phyloP scores from a whole-genome alignment of 2,113 vertebrate species.

The Columbina picui region DNA sequence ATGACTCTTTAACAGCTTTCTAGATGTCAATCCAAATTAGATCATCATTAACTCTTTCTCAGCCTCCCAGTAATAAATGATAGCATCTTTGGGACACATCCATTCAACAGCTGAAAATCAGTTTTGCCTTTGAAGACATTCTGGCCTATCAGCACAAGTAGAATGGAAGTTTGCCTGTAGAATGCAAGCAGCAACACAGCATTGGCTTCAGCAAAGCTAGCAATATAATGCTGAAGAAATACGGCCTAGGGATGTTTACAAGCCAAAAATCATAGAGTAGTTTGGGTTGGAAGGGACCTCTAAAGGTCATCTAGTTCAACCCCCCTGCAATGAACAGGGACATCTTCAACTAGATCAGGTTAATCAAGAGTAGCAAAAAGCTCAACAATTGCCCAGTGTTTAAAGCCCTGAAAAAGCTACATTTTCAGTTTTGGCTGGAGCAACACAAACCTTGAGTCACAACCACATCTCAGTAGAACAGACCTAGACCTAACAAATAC shows the following conservation, averaged over 20 bases:
- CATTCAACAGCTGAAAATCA: slow-evolving; percentile 6
- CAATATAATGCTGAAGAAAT: neutral
- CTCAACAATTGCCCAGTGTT: neutral
- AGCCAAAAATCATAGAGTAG: neutral
- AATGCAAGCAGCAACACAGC: neutral
- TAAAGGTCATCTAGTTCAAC: no score
- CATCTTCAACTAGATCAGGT: no score
- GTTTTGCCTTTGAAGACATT: neutral
- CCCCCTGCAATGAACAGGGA: no score
- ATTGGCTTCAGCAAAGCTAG: neutral
- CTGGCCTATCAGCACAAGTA: neutral
- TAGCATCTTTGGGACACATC: neutral
- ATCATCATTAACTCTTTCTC: slow-evolving; percentile 46
- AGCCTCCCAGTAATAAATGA: slow-evolving; percentile 15
- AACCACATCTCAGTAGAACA: neutral
- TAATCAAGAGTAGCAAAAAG: neutral
- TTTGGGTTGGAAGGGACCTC: no score
- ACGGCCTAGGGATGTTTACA: neutral
- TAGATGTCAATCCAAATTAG: neutral
- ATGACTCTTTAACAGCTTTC: neutral
- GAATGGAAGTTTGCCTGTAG: no score
- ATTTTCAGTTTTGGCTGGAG: neutral
- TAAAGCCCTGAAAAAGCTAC: neutral
- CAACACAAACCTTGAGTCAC: neutral
- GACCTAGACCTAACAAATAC: neutral